Evolutionary conservation across 2,113 vertebrate species (phyloP).

Genomic region (Brachyhypopomus gauderio): DNA sequence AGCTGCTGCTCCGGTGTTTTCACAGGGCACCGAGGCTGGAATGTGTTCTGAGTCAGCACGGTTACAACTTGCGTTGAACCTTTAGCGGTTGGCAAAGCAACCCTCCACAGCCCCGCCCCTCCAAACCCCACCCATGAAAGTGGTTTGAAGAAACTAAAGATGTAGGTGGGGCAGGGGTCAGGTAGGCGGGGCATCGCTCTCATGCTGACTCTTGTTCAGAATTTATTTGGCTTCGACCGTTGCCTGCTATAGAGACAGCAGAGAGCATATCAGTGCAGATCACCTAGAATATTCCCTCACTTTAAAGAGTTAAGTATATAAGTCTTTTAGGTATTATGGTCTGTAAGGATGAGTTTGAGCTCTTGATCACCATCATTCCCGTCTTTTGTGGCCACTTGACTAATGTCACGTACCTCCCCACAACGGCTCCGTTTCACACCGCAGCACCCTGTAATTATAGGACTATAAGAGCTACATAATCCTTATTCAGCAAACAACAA

Average conservation of each 20-base stretch:
- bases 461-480: neutral
- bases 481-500: neutral
- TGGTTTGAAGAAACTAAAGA: slow-evolving; percentile 34
- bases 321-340: neutral
- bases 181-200: slow-evolving; percentile 30
- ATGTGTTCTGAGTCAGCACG: slow-evolving; percentile 58
- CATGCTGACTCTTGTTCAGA: slow-evolving; percentile 17
- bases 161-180: slow-evolving; percentile 17
- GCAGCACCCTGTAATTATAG: slow-evolving; percentile 3
- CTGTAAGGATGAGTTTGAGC: neutral
- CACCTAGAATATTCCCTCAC: neutral
- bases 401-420: slow-evolving; percentile 11
- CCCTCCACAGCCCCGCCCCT: neutral
- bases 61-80: slow-evolving; percentile 53
- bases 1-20: slow-evolving; percentile 26
- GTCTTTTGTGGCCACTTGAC: neutral
- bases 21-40: slow-evolving; percentile 47
- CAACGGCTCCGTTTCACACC: neutral
- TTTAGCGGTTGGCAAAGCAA: slow-evolving; percentile 57
- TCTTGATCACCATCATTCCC: neutral
- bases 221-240: neutral
- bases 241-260: neutral
- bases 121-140: no score
- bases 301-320: slow-evolving; percentile 15
- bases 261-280: slow-evolving; percentile 13